phyloP scores from a whole-genome alignment of 1,140 invertebrate genomes.

The Drosophila pseudoananassae region DNA sequence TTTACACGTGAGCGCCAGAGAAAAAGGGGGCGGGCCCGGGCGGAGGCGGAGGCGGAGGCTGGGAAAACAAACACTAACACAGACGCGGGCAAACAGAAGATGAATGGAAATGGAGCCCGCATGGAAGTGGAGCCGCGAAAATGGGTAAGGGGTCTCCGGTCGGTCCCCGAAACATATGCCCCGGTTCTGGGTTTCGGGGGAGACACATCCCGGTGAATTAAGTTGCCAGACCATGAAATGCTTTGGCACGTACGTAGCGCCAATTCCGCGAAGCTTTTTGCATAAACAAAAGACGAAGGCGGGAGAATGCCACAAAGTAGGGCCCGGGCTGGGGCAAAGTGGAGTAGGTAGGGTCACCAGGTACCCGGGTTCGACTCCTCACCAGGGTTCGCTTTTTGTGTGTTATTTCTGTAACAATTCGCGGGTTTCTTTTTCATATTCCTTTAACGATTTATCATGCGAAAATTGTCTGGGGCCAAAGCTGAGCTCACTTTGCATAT shows the following conservation, averaged over 20 bases:
- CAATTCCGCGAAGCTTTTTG: slow-evolving; percentile 78
- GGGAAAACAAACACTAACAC: slow-evolving; percentile 51
- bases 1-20: slow-evolving; percentile 73
- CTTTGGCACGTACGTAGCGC: slow-evolving; percentile 79
- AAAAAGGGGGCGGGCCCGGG: slow-evolving; percentile 11
- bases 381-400: slow-evolving; percentile 36
- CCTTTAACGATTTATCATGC: slow-evolving; percentile 81
- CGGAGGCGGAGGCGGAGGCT: slow-evolving; percentile 27
- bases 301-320: neutral
- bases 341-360: slow-evolving; percentile 5
- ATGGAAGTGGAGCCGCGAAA: slow-evolving; percentile 16
- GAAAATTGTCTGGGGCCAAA: slow-evolving; percentile 74
- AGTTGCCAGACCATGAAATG: slow-evolving; percentile 81
- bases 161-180: slow-evolving; percentile 16
- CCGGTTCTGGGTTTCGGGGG: neutral
- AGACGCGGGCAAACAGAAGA: slow-evolving; percentile 49
- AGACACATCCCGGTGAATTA: slow-evolving; percentile 61
- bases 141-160: slow-evolving; percentile 5
- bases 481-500: slow-evolving; percentile 70
- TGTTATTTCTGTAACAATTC: slow-evolving; percentile 77
- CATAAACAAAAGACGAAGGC: slow-evolving; percentile 71
- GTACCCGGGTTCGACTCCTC: slow-evolving; percentile 11
- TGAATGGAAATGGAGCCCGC: slow-evolving; percentile 60
- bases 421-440: slow-evolving; percentile 73
- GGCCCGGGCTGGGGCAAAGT: neutral